Evolutionary conservation across 2,797 vertebrate genomes (phyloP).

Genomic region (Periparus ater): DNA sequence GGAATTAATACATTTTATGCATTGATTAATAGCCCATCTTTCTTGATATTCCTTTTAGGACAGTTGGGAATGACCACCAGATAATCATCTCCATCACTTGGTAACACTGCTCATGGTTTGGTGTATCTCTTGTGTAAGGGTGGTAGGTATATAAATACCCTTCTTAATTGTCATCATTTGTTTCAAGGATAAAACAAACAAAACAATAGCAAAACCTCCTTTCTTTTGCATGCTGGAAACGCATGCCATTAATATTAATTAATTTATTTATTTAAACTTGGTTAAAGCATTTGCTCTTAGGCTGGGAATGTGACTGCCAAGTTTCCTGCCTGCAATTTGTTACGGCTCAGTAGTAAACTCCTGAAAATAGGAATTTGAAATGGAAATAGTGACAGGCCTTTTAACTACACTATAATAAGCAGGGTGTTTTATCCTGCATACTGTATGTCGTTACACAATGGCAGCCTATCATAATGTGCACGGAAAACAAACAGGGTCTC

Average conservation of each 20-base stretch:
- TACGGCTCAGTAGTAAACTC: slow-evolving; percentile 72
- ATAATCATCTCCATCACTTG: neutral
- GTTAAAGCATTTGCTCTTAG: slow-evolving; percentile 71
- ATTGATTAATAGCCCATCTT: neutral
- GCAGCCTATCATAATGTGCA: slow-evolving; percentile 60
- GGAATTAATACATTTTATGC: neutral
- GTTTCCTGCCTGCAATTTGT: slow-evolving; percentile 77
- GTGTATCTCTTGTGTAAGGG: neutral
- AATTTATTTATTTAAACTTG: slow-evolving; percentile 64
- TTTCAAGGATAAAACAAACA: slow-evolving; percentile 48
- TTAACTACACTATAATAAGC: slow-evolving; percentile 67
- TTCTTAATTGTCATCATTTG: slow-evolving; percentile 27
- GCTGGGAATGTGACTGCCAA: slow-evolving; percentile 65
- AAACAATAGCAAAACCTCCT: slow-evolving; percentile 53
- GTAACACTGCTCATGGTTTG: neutral
- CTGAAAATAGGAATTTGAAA: slow-evolving; percentile 75
- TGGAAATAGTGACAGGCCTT: slow-evolving; percentile 75
- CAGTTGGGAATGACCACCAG: neutral
- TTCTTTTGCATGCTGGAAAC: slow-evolving; percentile 56
- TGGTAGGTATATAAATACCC: slow-evolving; percentile 25
- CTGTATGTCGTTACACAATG: slow-evolving; percentile 69
- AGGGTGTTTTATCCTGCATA: slow-evolving; percentile 67
- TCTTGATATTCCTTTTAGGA: neutral
- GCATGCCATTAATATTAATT: slow-evolving; percentile 74
- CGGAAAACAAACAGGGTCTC: slow-evolving; percentile 63